Percentiles rank a stretch among this genome's conserved stretches.
These are phyloP conservation scores for Panthera tigris DNA, from an alignment of 2,113 vertebrate genomes.

Conservation along the genomic window DNA sequence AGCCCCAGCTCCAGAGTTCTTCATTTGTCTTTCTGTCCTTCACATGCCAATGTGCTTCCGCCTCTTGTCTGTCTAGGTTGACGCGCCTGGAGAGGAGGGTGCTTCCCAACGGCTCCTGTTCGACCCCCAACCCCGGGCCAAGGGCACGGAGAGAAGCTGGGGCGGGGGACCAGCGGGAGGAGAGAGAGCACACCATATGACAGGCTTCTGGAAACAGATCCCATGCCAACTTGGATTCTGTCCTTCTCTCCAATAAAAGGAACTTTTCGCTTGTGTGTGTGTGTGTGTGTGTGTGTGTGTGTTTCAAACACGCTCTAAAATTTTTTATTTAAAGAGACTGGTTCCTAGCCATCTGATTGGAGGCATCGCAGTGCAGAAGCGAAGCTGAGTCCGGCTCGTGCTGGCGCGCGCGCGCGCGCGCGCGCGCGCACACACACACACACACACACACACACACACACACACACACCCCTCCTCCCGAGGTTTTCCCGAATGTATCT, in stretches of 20 bases:
- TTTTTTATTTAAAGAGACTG: constrained; percentile 21
- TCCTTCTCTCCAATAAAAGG: constrained; percentile 51
- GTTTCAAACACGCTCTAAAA: not conserved
- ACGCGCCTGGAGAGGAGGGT: not conserved
- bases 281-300: not conserved
- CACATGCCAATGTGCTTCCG: not conserved
- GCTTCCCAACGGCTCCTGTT: not conserved
- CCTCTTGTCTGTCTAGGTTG: not conserved
- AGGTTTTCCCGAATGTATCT: not conserved
- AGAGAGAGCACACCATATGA: not conserved
- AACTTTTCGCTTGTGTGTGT: constrained; percentile 39
- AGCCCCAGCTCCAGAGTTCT: constrained; percentile 3
- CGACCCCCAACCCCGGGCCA: not conserved
- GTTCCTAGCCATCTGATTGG: not conserved
- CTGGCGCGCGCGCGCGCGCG: fast-evolving
- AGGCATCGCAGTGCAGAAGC: not conserved
- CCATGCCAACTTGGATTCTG: not conserved
- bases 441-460: not conserved
- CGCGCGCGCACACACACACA: fast-evolving
- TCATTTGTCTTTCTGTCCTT: constrained; percentile 45
- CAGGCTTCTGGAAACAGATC: not conserved
- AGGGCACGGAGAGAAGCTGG: not conserved
- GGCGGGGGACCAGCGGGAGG: too few relatives aligned
- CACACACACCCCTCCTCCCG: not conserved
- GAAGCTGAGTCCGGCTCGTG: not conserved